A percentile compares a stretch with the other conserved stretches of the same genome.
phyloP scores from a whole-genome alignment of 2,113 vertebrate genomes.

The Albula glossodonta region DNA sequence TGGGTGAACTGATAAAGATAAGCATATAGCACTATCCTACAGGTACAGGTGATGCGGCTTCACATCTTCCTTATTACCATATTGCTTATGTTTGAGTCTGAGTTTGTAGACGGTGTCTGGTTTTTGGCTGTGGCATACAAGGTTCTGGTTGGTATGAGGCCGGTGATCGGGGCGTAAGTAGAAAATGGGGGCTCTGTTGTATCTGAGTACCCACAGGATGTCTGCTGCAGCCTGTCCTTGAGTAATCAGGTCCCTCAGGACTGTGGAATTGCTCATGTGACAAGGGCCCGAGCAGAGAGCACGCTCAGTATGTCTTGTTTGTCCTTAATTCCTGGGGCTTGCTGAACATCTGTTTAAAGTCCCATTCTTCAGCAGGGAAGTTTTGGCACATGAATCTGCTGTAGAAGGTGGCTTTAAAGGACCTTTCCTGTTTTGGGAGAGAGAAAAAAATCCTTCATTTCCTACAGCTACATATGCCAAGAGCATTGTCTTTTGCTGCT shows the following conservation, averaged over 20 bases:
- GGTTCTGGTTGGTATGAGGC: not conserved
- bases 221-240: not conserved
- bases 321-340: not conserved
- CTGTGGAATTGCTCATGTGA: not conserved
- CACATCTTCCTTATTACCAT: not conserved
- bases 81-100: not conserved
- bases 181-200: not conserved
- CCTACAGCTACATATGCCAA: slow-evolving; percentile 38
- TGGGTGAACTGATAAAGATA: not conserved
- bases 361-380: not conserved
- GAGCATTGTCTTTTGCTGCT: slow-evolving; percentile 24
- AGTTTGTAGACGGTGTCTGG: not conserved
- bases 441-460: slow-evolving; percentile 28
- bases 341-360: not conserved
- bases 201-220: not conserved
- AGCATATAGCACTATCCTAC: not conserved
- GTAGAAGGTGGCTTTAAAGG: slow-evolving; percentile 30
- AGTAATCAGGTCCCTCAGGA: not conserved
- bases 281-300: not conserved
- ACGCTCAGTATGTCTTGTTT: not conserved
- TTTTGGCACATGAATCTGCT: slow-evolving; percentile 22
- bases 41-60: not conserved
- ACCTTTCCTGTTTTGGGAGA: slow-evolving; percentile 41
- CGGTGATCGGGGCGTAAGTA: not conserved
- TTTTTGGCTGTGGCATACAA: not conserved